Percentiles rank a stretch among this genome's conserved stretches.
These are phyloP conservation scores for Riptortus pedestris DNA, from an alignment of 1,140 invertebrate genomes.

Conservation along the genomic window DNA sequence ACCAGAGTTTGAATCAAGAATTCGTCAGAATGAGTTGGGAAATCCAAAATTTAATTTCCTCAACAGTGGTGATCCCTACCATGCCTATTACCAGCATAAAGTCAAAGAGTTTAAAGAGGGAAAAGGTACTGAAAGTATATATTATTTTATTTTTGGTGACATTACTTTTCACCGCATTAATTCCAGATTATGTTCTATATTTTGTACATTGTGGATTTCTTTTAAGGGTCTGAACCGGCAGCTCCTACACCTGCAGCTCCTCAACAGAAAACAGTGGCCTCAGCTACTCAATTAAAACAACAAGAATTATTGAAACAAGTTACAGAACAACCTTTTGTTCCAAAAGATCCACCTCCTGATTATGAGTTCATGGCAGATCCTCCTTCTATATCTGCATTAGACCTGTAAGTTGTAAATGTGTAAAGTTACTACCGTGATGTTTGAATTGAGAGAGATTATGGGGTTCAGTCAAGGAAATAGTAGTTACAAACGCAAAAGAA, in stretches of 20 bases:
- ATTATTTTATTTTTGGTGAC: slow-evolving; percentile 9
- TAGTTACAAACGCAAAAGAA: no score
- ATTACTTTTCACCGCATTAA: not conserved
- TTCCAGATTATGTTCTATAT: not conserved
- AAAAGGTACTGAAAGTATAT: slow-evolving; percentile 48
- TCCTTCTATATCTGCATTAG: slow-evolving; percentile 95
- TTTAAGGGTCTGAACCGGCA: slow-evolving; percentile 31
- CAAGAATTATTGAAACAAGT: slow-evolving; percentile 83
- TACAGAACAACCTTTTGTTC: slow-evolving; percentile 71
- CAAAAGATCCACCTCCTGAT: slow-evolving; percentile 88
- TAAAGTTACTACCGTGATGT: not conserved
- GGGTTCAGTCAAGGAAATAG: no score
- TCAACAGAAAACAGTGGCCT: slow-evolving; percentile 41
- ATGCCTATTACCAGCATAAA: slow-evolving; percentile 98
- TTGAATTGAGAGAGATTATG: no score
- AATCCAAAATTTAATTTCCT: slow-evolving; percentile 98
- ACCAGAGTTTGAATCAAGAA: slow-evolving; percentile 93
- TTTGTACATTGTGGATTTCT: not conserved
- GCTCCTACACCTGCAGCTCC: slow-evolving; percentile 25
- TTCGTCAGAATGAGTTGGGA: slow-evolving; percentile 90
- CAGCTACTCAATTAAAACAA: slow-evolving; percentile 70
- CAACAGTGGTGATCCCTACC: slow-evolving; percentile 93
- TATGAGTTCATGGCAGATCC: slow-evolving; percentile 98
- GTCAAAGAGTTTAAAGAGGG: slow-evolving; percentile 93
- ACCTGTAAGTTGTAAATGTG: slow-evolving; percentile 57